phyloP scores from a whole-genome alignment of 2,888 invertebrate species.

The Heliconius aoede region DNA sequence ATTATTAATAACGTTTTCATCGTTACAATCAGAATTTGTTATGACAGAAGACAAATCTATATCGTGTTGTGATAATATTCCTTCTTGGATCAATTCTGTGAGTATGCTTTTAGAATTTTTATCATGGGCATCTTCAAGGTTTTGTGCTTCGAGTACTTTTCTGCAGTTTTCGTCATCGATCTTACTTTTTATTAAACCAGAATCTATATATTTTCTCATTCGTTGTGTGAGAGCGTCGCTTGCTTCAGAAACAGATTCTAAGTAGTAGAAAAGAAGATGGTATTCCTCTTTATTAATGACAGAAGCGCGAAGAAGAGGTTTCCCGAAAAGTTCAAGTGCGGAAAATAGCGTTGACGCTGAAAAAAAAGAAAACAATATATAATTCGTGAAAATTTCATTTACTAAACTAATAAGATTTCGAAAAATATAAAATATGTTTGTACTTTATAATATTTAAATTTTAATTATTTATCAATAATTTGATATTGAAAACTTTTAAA shows the following conservation, averaged over 20 bases:
- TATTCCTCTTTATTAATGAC: constrained; percentile 82
- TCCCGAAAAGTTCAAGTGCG: constrained; percentile 86
- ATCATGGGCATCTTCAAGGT: constrained; percentile 48
- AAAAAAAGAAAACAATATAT: constrained; percentile 60
- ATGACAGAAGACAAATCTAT: constrained; percentile 73
- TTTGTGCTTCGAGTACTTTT: constrained; percentile 30
- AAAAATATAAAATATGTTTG: background rate
- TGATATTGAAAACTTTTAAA: too few species aligned
- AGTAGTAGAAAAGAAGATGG: constrained; percentile 80
- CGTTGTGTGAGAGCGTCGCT: constrained; percentile 78
- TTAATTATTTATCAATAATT: too few species aligned
- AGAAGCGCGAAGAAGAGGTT: constrained; percentile 81
- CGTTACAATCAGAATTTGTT: constrained; percentile 67
- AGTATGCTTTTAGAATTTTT: constrained; percentile 73
- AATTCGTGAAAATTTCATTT: background rate
- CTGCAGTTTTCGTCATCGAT: constrained; percentile 56
- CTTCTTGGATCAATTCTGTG: constrained; percentile 77
- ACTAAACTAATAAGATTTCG: background rate
- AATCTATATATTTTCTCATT: constrained; percentile 79
- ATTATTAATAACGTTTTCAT: constrained; percentile 58
- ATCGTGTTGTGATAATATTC: constrained; percentile 74
- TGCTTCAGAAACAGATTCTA: constrained; percentile 79
- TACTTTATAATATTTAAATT: too few species aligned
- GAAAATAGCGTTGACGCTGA: constrained; percentile 83
- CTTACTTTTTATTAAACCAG: constrained; percentile 72